Base-by-base conservation (phyloP, 2,888 invertebrate genomes). In the Caenorhabditis zanzibari region DNA sequence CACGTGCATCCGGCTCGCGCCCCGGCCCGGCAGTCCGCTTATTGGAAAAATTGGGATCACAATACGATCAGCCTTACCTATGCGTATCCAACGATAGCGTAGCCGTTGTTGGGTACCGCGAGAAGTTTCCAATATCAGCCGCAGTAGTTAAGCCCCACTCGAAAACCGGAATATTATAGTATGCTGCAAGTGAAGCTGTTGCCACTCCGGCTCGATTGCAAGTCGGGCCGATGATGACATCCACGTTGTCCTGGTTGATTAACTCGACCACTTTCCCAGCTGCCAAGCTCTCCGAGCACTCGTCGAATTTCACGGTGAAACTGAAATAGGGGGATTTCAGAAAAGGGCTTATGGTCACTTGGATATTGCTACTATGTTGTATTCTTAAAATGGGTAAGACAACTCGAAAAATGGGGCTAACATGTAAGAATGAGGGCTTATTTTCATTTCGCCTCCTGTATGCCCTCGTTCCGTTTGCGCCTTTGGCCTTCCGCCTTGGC, bases 181-280 rank as follows among this genome's bases (percentile, higher is more conserved):
- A 85, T 1, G 84, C 74, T 16, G 81, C 84, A 4, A 88, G 26
- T 4, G 66, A 61, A 2, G 82, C 84, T 1, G 84, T 83, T 0
- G 72, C 76, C 1, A 83, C 41, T 12, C 82, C 88, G 14, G 87
- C 88, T 26, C 89, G 84, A 52, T 82, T 87, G 56, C 90, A 90
- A 10, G 88, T 86, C 2, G 90, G 90, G 1, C 90, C 90, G 19
- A 90, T 72, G n/a, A 90, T 85, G 7, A 85, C 88, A 64, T 89
- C 89, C 1, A 88, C 85, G 24, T 81, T 41, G 32, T 72, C 14
- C 12, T 79, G 74, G 12, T 63, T 71, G 44, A 86, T 74, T 38
- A 87, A 19, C 2, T 84, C 80, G 14, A 83, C 81, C 0, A 85
- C 73, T 59, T 73, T 83, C 9, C 89, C 88, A n/a, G 87, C 88